These are phyloP conservation scores for Zhengitettix transpicula DNA, from an alignment of 2,888 invertebrate species.

Conservation along the genomic window DNA sequence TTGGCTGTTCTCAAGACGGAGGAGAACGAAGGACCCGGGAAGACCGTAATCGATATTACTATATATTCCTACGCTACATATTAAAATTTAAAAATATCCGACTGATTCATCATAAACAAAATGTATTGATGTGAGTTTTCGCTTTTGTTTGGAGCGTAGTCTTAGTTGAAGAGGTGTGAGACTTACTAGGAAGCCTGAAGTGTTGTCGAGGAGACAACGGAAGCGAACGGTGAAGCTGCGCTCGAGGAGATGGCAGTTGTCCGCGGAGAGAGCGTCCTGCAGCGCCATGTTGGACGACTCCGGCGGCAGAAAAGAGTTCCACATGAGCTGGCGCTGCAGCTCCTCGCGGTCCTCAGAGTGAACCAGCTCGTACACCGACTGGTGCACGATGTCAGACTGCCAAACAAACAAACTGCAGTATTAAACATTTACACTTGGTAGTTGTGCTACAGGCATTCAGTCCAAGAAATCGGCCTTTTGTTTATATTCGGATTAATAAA, in stretches of 20 bases:
- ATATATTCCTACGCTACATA: no score
- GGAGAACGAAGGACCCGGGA: no score
- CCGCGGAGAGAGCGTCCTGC: slow-evolving; percentile 76
- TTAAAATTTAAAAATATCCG: no score
- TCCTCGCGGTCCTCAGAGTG: slow-evolving; percentile 98
- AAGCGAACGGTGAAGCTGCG: slow-evolving; percentile 97
- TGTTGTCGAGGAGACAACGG: slow-evolving; percentile 96
- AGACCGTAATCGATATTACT: no score
- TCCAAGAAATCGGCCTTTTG: no score
- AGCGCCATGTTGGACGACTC: slow-evolving; percentile 53
- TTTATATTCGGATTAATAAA: no score
- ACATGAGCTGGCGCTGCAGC: slow-evolving; percentile 81
- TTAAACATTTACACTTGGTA: not conserved
- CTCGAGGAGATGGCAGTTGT: slow-evolving; percentile 79
- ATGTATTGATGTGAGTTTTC: no score
- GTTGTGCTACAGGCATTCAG: no score
- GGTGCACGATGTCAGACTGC: slow-evolving; percentile 98
- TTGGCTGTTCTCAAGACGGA: no score
- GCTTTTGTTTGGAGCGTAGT: no score
- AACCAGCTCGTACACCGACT: slow-evolving; percentile 96
- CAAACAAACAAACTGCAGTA: not conserved
- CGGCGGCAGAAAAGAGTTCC: slow-evolving; percentile 82
- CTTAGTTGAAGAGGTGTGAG: not conserved
- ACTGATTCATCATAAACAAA: no score
- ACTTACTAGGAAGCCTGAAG: slow-evolving; percentile 94